These are phyloP conservation scores for Mythimna lalbum DNA, from an alignment of 2,888 invertebrate species.

Conservation along the genomic window DNA sequence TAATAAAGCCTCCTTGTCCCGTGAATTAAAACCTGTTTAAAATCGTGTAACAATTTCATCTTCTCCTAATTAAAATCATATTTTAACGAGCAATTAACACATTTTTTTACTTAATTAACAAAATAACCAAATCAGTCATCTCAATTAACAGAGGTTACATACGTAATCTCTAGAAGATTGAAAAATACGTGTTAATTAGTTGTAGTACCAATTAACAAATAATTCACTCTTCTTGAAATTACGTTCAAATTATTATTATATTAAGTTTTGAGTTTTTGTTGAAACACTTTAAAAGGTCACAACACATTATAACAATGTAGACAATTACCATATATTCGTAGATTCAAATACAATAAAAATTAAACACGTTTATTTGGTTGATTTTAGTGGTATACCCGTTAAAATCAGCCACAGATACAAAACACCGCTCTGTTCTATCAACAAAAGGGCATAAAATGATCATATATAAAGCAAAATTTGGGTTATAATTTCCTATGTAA, in stretches of 20 bases:
- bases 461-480: conserved; percentile 43
- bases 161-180: too few species aligned
- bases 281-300: neutral
- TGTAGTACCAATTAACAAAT: too few species aligned
- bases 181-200: too few species aligned
- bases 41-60: conserved; percentile 13
- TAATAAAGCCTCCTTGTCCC: conserved; percentile 6
- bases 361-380: neutral
- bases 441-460: conserved; percentile 42
- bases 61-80: conserved; percentile 5
- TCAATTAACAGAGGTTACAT: too few species aligned
- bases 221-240: too few species aligned
- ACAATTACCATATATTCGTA: neutral
- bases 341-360: conserved; percentile 7
- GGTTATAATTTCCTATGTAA: conserved; percentile 62
- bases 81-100: conserved; percentile 14
- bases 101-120: too few species aligned
- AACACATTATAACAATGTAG: neutral
- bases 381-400: neutral
- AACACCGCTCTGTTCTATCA: conserved; percentile 5
- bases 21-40: conserved; percentile 27
- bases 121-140: too few species aligned
- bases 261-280: too few species aligned
- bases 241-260: too few species aligned
- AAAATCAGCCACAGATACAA: conserved; percentile 3